Conservation (phyloP, 2,113 vertebrate genomes). For the Nycticebus coucang region DNA sequence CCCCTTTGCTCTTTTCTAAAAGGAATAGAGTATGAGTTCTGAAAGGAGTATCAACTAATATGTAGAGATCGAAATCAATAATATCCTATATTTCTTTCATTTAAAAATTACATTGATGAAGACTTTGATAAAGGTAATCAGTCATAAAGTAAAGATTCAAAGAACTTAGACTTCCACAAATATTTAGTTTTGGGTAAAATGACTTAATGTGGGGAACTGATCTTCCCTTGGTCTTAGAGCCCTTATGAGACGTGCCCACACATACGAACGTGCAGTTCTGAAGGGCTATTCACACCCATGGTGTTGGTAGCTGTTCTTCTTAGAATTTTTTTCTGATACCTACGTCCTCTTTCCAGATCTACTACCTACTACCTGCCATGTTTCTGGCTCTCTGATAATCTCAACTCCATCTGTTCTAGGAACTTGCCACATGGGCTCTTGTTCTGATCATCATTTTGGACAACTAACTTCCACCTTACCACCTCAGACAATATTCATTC, state of each 20-base stretch:
- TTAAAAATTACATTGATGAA: slow-evolving; percentile 33
- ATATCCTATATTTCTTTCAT: not conserved
- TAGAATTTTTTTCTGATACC: not conserved
- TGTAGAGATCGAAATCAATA: slow-evolving; percentile 30
- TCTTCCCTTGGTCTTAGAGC: not conserved
- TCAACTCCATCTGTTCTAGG: not conserved
- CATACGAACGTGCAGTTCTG: not conserved
- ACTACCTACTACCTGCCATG: not conserved
- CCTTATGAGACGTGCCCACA: not conserved
- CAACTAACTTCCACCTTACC: not conserved
- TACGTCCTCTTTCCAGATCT: not conserved
- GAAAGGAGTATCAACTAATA: not conserved
- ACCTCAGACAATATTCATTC: not conserved
- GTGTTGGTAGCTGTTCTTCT: not conserved
- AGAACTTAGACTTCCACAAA: not conserved
- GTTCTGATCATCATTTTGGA: not conserved
- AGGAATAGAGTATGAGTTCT: slow-evolving; percentile 14
- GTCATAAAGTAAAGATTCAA: not conserved
- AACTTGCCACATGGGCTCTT: not conserved
- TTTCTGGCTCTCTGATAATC: not conserved
- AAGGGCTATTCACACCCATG: not conserved
- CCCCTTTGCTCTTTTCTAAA: not conserved
- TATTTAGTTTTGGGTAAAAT: not conserved
- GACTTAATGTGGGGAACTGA: not conserved
- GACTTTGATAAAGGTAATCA: not conserved